Conservation (phyloP, 1,140 invertebrate genomes). For the Bombus superbus region DNA sequence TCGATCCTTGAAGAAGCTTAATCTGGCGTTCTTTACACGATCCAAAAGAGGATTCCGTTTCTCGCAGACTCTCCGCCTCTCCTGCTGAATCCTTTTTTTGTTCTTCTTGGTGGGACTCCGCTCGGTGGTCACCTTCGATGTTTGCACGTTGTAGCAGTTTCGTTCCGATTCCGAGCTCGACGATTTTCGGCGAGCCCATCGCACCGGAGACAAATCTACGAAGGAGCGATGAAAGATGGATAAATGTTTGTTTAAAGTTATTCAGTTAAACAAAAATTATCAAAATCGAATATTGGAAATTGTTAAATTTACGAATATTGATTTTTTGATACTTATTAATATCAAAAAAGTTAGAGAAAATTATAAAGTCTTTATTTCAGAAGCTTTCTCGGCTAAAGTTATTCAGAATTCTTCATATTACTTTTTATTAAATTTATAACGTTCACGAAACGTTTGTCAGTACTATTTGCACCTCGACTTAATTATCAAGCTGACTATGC, state of each 20-base stretch:
- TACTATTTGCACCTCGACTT: not conserved
- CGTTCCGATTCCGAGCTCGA: slow-evolving; percentile 87
- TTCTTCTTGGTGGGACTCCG: slow-evolving; percentile 78
- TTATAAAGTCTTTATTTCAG: not conserved
- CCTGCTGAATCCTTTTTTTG: slow-evolving; percentile 79
- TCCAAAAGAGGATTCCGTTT: slow-evolving; percentile 88
- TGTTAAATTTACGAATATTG: too few relatives aligned
- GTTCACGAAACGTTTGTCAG: not conserved
- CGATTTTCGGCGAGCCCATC: slow-evolving; percentile 86
- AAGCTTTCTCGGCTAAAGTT: not conserved
- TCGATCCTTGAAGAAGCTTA: slow-evolving; percentile 86
- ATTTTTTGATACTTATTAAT: too few relatives aligned
- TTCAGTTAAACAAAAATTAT: too few relatives aligned
- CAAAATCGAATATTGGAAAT: not conserved
- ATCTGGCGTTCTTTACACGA: slow-evolving; percentile 87
- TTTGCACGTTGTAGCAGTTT: slow-evolving; percentile 86
- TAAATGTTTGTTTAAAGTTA: too few relatives aligned
- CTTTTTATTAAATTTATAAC: not conserved
- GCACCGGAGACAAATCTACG: slow-evolving; percentile 87
- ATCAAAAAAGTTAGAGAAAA: not conserved
- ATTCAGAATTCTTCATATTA: not conserved
- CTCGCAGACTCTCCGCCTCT: slow-evolving; percentile 84
- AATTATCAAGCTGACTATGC: not conserved
- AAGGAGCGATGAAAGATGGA: slow-evolving; percentile 37
- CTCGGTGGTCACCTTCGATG: slow-evolving; percentile 81